Evolutionary conservation across 2,797 vertebrate genomes (phyloP).

Genomic region (Spinus pinus): DNA sequence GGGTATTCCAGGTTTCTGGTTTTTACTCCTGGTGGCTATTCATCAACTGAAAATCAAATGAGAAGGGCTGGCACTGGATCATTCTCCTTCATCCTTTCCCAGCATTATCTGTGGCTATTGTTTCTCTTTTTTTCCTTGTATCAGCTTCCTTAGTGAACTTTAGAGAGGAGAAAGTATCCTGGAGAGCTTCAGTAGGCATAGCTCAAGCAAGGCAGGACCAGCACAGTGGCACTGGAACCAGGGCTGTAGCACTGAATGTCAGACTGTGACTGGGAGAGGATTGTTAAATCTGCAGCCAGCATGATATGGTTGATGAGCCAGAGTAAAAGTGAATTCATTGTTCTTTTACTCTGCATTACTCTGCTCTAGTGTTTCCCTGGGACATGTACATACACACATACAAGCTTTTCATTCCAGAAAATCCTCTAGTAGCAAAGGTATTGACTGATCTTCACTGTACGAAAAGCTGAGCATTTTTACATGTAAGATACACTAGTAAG

Average conservation of each 20-base stretch:
- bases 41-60: not conserved
- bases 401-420: not conserved
- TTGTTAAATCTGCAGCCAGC: rapidly evolving
- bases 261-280: not conserved
- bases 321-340: not conserved
- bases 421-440: not conserved
- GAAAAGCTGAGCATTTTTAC: not conserved
- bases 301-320: not conserved
- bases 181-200: not conserved
- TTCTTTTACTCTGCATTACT: rapidly evolving
- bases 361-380: not conserved
- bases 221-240: not conserved
- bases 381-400: not conserved
- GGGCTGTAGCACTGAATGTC: not conserved
- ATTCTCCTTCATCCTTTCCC: not conserved
- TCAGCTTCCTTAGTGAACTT: not conserved
- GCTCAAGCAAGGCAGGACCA: not conserved
- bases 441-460: not conserved
- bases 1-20: not conserved
- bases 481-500: not conserved
- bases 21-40: not conserved
- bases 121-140: not conserved
- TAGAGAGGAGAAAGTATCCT: not conserved
- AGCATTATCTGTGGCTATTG: rapidly evolving
- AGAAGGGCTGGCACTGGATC: not conserved